Evolutionary conservation across 2,113 vertebrate genomes (phyloP), one percentile per base, ranked within the genome.

Genomic region (Theristicus caerulescens): DNA sequence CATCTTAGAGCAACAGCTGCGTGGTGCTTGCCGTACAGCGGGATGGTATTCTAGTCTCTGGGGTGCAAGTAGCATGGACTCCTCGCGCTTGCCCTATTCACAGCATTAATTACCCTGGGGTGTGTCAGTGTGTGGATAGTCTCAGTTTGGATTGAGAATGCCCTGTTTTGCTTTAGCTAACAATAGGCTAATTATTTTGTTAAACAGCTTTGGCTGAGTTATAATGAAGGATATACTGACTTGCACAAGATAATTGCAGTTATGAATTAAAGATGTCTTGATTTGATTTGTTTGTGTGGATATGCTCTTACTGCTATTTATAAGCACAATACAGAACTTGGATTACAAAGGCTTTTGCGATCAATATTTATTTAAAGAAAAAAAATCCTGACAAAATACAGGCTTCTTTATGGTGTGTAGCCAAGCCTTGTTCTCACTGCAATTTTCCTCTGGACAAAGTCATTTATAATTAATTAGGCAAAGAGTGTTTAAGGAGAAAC

Each of bases 211-310:
- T 82, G 77, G 26, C 73, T 89, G 90, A 61, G 31, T 80, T 90
- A 46, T 2, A 21, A 54, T 79, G 78, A 72, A 85, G 73, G 78
- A 38, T 80, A 40, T 55, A 47, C 26, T 66, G 86, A 87, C n/a
- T 94, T 78, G 69, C 72, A 74, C 27, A 52, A 86, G 82, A 55
- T 95, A 90, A 96, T 86, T 89, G 89, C 32, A 74, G 78, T 76
- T 91, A 73, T 94, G 77, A 95, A 95, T 95, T 95, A 94, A 91
- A 95, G 81, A 87, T 95, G 67, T 19, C 32, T 96, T 80, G 31
- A 31, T 86, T 83, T 84, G 66, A 36, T 96, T 81, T 88, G 24
- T 81, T 86, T 82, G 54, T 51, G 81, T 34, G 74, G 78, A 40
- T 93, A 3, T 38, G 49, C 29, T 88, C 40, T 88, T 86, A 40